Evolutionary conservation across 2,888 invertebrate species (phyloP), one percentile per base, ranked within the genome.

Genomic region (Agelastica alni): DNA sequence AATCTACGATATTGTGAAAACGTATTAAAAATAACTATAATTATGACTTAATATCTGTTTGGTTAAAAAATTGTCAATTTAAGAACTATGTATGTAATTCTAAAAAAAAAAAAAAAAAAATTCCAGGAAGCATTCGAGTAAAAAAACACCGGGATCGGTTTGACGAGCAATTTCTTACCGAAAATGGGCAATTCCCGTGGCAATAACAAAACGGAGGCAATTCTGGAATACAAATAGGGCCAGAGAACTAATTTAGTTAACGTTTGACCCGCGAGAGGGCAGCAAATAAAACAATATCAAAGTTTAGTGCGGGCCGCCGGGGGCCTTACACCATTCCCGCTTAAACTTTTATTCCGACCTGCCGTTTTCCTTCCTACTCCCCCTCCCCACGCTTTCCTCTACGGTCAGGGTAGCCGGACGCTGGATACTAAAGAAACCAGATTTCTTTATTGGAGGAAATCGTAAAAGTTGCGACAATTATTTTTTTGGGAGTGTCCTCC

Each of bases 271-370:
- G 74, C 69, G 68, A 70, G 71, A 71, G 71, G 71, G 69, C 72
- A 66, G 72, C 74, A 71, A 75, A 76, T 76, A 76, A 76, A 76
- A 74, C 77, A 76, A 76, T 77, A 76, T 76, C 75, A 77, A 76
- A 76, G 74, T 77, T 76, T 76, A 77, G 75, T 75, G 71, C 71
- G 64, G 64, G 70, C 61, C 74, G 64, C 72, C 59, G 60, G 69
- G 65, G 72, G 65, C 60, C 34, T 59, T 31, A n/a, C n/a, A 62
- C 47, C 28, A 57, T 59, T 62, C 61, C 66, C 65, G 55, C 67
- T 73, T 67, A 73, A 72, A 73, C 63, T 69, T 71, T 71, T 69
- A 66, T 68, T 52, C 55, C 16, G 44, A 43, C 51, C 48, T 45
- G 46, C 51, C 13, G 5, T 37, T 16, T 10, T 37, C 10, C 18